These are phyloP conservation scores for Dromas ardeola DNA, from an alignment of 2,113 vertebrate genomes.

Conservation along the genomic window DNA sequence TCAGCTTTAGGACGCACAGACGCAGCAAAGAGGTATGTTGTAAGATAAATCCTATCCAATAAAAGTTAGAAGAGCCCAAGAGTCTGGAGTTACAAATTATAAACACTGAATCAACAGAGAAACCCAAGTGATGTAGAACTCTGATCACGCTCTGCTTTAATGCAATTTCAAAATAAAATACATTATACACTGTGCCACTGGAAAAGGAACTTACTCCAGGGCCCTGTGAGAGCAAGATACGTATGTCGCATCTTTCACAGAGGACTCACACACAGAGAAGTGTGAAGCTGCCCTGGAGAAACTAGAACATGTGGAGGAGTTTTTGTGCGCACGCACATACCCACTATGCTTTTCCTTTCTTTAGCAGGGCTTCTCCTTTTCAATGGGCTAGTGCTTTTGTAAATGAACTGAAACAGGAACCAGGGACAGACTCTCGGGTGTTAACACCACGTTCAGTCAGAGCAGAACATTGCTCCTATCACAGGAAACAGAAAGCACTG, in stretches of 20 bases:
- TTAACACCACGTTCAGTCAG: not conserved
- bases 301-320: not conserved
- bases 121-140: not conserved
- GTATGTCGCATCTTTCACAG: not conserved
- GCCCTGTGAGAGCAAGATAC: not conserved
- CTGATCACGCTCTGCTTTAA: not conserved
- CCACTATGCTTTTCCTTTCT: not conserved
- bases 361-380: not conserved
- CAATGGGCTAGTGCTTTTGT: not conserved
- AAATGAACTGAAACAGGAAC: not conserved
- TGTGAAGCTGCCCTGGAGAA: not conserved
- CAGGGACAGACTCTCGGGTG: not conserved
- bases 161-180: not conserved
- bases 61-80: not conserved
- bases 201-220: not conserved
- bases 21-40: not conserved
- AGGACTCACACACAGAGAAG: not conserved
- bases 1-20: not conserved
- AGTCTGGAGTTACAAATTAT: not conserved
- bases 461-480: not conserved
- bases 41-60: not conserved
- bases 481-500: slow-evolving; percentile 2
- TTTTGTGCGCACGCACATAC: not conserved
- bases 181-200: not conserved
- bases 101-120: not conserved